A percentile compares a stretch with the other conserved stretches of the same genome.
These are phyloP conservation scores for Apodemia zela DNA, from an alignment of 2,888 invertebrate genomes.

Conservation along the genomic window DNA sequence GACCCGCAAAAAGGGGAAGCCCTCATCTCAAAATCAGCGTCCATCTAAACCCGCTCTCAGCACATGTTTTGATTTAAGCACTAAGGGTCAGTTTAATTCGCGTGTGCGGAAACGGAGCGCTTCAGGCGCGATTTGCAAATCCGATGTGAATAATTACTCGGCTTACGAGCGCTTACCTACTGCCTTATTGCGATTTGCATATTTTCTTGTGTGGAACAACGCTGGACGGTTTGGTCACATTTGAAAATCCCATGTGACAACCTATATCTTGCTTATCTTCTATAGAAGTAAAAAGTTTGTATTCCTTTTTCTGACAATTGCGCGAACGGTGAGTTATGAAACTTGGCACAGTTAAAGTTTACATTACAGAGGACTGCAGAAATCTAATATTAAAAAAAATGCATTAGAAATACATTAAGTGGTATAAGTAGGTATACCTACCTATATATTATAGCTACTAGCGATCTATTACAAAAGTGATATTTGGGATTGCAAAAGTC, in stretches of 20 bases:
- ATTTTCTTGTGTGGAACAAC: slow-evolving; percentile 74
- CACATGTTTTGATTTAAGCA: slow-evolving; percentile 79
- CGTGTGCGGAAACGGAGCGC: slow-evolving; percentile 68
- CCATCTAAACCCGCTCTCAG: slow-evolving; percentile 73
- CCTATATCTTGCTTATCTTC: too few species aligned
- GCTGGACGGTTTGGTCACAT: slow-evolving; percentile 4
- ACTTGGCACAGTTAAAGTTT: too few species aligned
- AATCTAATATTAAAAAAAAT: too few species aligned
- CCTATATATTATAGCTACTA: too few species aligned
- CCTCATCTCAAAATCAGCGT: slow-evolving; percentile 76
- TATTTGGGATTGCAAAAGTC: too few species aligned
- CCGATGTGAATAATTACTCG: slow-evolving; percentile 79
- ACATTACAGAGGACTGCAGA: too few species aligned
- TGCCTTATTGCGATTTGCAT: slow-evolving; percentile 78
- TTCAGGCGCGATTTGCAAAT: slow-evolving; percentile 74
- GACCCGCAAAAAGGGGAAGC: slow-evolving; percentile 77
- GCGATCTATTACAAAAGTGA: too few species aligned
- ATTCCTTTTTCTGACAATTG: too few species aligned
- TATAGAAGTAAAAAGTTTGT: too few species aligned
- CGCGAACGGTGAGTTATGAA: too few species aligned
- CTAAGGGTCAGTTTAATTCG: slow-evolving; percentile 75
- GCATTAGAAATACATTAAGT: too few species aligned
- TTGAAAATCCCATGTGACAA: neutral
- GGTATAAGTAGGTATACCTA: too few species aligned
- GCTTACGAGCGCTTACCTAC: slow-evolving; percentile 78